These are phyloP conservation scores for Astatoreochromis straeleni DNA, from an alignment of 2,113 vertebrate species.

Conservation along the genomic window DNA sequence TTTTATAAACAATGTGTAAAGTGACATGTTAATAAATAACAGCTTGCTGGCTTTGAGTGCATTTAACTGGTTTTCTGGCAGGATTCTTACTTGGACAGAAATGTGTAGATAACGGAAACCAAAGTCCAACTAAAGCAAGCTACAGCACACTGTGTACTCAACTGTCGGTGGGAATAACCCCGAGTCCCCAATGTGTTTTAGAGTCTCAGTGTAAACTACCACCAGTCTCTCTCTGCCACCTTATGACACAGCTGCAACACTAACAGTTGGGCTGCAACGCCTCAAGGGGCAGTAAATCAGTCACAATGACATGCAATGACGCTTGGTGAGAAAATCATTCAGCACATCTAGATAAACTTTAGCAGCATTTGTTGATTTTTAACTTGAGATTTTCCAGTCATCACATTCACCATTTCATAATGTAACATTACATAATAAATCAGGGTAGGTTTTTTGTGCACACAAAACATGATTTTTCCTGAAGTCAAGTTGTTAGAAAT, in stretches of 20 bases:
- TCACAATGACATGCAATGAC: background rate
- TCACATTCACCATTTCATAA: background rate
- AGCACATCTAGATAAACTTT: background rate
- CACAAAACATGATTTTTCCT: background rate
- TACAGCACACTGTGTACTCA: background rate
- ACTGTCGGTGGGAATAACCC: background rate
- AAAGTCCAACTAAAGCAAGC: background rate
- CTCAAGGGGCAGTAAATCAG: background rate
- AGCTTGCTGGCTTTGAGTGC: background rate
- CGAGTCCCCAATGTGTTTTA: background rate
- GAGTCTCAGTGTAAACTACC: background rate
- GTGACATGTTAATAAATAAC: background rate
- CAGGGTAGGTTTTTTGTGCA: background rate
- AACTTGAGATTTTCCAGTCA: background rate
- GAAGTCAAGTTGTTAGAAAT: background rate
- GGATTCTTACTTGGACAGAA: background rate
- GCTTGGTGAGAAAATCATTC: background rate
- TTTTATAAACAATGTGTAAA: background rate
- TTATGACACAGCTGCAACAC: conserved; percentile 16
- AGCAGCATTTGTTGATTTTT: background rate
- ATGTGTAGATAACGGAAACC: background rate
- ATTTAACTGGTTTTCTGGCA: background rate
- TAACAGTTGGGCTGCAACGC: background rate
- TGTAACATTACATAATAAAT: background rate
- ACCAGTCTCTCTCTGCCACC: background rate